A percentile compares a stretch with the other conserved stretches of the same genome.
phyloP scores from a whole-genome alignment of 2,888 invertebrate genomes.

The Gymnoscelis rufifasciata region DNA sequence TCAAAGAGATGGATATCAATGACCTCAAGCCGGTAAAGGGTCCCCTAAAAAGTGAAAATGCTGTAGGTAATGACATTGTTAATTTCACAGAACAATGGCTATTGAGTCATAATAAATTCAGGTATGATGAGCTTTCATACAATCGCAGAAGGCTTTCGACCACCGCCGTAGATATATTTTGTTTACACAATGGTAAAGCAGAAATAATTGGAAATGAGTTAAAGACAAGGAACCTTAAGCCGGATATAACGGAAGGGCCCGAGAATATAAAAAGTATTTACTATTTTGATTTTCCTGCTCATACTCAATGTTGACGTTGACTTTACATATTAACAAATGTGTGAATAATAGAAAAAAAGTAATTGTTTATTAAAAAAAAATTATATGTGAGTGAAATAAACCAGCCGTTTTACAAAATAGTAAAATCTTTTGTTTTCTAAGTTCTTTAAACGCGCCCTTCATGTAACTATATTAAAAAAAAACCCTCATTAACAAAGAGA shows the following conservation, averaged over 20 bases:
- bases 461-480: no score
- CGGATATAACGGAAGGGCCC: background rate
- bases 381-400: no score
- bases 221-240: background rate
- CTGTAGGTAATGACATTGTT: conserved; percentile 30
- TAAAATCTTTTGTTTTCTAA: no score
- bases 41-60: conserved; percentile 26
- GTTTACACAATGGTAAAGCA: background rate
- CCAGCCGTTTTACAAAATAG: no score
- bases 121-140: conserved; percentile 18
- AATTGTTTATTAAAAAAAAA: no score
- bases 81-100: conserved; percentile 33
- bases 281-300: no score
- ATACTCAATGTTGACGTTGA: no score
- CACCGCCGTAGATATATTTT: conserved; percentile 7
- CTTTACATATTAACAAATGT: no score
- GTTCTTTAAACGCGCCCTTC: no score
- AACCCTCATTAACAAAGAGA: background rate
- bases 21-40: conserved; percentile 2
- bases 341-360: no score
- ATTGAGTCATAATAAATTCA: conserved; percentile 26
- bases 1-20: background rate
- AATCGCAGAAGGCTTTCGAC: conserved; percentile 13
- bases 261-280: background rate
- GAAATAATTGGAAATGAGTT: background rate